Evolutionary conservation across 2,797 vertebrate genomes (phyloP).

Genomic region (Acridotheres tristis): DNA sequence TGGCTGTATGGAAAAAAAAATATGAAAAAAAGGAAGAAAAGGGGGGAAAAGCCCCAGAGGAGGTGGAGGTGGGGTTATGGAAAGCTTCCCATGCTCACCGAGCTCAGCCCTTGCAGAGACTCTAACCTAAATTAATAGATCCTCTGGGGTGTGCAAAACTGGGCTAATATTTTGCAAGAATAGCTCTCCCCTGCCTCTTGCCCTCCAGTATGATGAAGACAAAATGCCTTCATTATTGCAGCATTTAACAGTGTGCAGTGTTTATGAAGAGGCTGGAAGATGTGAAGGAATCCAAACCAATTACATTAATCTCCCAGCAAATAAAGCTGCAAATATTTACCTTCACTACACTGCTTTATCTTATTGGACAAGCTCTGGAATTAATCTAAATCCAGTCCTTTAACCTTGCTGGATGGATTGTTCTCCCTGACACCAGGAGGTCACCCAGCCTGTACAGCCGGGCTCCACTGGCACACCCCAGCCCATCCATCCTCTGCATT

Average conservation of each 20-base stretch:
- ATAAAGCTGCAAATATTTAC: slow-evolving; percentile 63
- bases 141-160: slow-evolving; percentile 55
- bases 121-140: slow-evolving; percentile 61
- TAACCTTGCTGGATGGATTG: slow-evolving; percentile 36
- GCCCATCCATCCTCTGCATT: not conserved
- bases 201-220: slow-evolving; percentile 56
- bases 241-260: slow-evolving; percentile 56
- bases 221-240: slow-evolving; percentile 64
- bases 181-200: slow-evolving; percentile 42
- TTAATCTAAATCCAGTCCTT: slow-evolving; percentile 54
- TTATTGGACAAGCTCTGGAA: slow-evolving; percentile 42
- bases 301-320: slow-evolving; percentile 65
- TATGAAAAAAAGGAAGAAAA: too few species aligned
- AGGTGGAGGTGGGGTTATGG: not conserved
- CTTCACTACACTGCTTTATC: slow-evolving; percentile 34
- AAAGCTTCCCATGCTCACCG: not conserved
- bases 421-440: not conserved
- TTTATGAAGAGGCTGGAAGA: slow-evolving; percentile 58
- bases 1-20: not conserved
- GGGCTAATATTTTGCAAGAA: slow-evolving; percentile 65
- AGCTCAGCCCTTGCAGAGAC: slow-evolving; percentile 6
- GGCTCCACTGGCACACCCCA: not conserved
- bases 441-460: not conserved
- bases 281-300: slow-evolving; percentile 60
- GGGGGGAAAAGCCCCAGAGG: not conserved